Evolutionary conservation across 2,797 vertebrate species (phyloP).

Genomic region (Enteromius treurensis): DNA sequence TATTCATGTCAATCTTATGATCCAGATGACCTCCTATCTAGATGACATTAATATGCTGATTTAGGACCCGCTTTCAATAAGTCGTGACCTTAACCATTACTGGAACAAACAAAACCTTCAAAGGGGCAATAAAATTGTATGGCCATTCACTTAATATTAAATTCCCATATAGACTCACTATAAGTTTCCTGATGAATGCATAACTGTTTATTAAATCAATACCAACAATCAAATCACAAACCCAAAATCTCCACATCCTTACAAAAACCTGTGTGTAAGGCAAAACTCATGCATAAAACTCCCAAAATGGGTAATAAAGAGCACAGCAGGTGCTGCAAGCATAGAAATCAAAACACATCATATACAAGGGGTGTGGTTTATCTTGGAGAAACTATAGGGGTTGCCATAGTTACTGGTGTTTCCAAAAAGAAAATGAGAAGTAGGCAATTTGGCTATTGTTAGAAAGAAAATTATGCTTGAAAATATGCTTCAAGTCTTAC

Average conservation of each 20-base stretch:
- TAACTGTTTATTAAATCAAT: conserved; percentile 3
- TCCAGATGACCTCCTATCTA: conserved; percentile 43
- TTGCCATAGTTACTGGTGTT: not conserved
- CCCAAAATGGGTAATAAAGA: not conserved
- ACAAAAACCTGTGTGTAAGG: too few species aligned
- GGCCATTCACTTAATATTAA: not conserved
- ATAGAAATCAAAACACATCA: not conserved
- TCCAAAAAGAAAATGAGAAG: not conserved
- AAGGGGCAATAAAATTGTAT: not conserved
- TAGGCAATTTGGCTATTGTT: not conserved
- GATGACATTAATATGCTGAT: conserved; percentile 37
- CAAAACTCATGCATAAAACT: not conserved
- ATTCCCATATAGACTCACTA: not conserved
- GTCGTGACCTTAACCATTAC: conserved; percentile 17
- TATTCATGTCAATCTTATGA: conserved; percentile 38
- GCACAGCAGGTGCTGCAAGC: not conserved
- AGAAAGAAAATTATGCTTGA: not conserved
- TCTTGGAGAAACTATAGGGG: not conserved
- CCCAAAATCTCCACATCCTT: not conserved
- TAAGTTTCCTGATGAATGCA: not conserved
- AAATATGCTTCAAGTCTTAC: not conserved
- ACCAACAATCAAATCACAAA: not conserved
- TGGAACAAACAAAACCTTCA: conserved; percentile 27
- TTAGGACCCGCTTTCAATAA: not conserved
- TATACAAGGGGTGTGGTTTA: not conserved